Evolutionary conservation across 2,797 vertebrate genomes (phyloP).

Genomic region (Perdix hodgsoniae): DNA sequence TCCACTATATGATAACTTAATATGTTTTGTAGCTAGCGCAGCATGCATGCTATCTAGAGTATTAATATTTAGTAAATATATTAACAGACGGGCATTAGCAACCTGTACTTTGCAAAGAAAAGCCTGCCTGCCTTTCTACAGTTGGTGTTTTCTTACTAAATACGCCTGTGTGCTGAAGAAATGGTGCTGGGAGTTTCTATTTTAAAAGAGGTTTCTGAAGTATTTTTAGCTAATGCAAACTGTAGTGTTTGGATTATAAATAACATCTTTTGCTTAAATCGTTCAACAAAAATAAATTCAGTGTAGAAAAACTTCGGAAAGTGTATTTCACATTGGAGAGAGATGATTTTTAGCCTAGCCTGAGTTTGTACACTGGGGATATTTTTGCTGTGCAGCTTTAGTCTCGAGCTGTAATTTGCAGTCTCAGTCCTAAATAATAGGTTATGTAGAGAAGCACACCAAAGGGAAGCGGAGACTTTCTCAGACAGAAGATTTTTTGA

Average conservation of each 20-base stretch:
- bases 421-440: not conserved
- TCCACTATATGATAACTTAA: not conserved
- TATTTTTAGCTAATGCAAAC: not conserved
- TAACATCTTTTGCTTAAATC: not conserved
- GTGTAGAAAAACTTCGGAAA: not conserved
- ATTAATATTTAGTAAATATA: slow-evolving; percentile 1
- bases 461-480: not conserved
- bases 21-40: not conserved
- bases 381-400: not conserved
- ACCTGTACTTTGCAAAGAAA: not conserved
- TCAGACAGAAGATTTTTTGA: not conserved
- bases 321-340: not conserved
- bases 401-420: not conserved
- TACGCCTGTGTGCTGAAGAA: not conserved
- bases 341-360: not conserved
- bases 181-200: not conserved
- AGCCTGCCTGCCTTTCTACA: not conserved
- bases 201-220: slow-evolving; percentile 6
- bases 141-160: not conserved
- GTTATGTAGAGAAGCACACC: not conserved
- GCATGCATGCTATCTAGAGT: not conserved
- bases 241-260: not conserved
- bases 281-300: not conserved
- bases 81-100: not conserved
- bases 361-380: not conserved